phyloP scores from a whole-genome alignment of 2,113 vertebrate genomes.

The Lagenorhynchus albirostris region DNA sequence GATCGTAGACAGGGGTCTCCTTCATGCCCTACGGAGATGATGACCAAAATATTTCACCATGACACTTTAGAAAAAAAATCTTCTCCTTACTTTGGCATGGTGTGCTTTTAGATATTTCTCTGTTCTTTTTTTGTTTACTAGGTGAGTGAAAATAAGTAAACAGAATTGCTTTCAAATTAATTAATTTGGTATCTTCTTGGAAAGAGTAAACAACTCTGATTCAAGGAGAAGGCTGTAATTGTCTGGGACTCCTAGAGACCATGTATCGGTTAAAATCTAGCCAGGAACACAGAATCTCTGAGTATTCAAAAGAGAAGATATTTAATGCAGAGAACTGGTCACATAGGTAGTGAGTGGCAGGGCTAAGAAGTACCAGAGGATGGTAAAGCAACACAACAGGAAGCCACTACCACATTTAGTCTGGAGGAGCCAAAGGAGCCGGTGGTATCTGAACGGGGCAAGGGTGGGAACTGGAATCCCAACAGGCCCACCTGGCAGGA shows the following conservation, averaged over 20 bases:
- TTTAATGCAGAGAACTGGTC: not conserved
- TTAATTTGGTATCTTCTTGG: not conserved
- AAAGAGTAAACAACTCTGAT: not conserved
- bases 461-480: not conserved
- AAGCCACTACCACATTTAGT: not conserved
- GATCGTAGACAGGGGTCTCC: conserved; percentile 93
- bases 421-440: not conserved
- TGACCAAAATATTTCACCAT: not conserved
- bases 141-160: not conserved
- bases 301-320: not conserved
- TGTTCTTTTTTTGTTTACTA: not conserved
- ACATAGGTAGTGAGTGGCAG: not conserved
- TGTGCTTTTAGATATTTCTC: not conserved
- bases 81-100: not conserved
- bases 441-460: not conserved
- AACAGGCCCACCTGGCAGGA: not conserved
- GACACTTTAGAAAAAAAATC: not conserved
- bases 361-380: not conserved
- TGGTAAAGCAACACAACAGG: rapidly evolving
- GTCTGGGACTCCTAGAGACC: not conserved
- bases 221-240: not conserved
- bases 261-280: not conserved
- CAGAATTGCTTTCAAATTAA: not conserved
- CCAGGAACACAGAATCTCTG: not conserved
- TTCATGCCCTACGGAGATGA: conserved; percentile 88